phyloP scores from a whole-genome alignment of 2,797 vertebrate genomes.

The Xenopus petersii region DNA sequence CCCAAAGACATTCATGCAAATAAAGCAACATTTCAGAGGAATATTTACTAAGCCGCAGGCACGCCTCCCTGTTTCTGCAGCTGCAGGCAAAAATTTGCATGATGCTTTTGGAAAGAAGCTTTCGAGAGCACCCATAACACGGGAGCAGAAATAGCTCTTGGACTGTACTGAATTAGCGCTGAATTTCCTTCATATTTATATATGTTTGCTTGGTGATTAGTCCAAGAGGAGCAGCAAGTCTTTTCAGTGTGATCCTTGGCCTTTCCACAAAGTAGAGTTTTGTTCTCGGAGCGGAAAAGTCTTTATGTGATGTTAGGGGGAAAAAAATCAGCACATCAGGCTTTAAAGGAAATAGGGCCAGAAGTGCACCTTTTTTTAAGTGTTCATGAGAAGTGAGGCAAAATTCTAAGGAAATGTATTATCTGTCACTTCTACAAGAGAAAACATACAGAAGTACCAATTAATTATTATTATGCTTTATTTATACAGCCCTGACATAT shows the following conservation, averaged over 20 bases:
- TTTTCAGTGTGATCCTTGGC: constrained; percentile 31
- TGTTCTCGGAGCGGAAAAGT: constrained; percentile 27
- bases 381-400: no score
- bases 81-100: constrained; percentile 6
- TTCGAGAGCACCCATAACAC: constrained; percentile 10
- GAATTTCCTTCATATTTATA: constrained; percentile 30
- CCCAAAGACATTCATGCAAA: not conserved
- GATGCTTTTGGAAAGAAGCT: not conserved
- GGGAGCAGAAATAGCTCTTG: constrained; percentile 10
- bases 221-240: constrained; percentile 37
- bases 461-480: no score
- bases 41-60: constrained; percentile 15
- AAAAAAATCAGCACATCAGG: constrained; percentile 12
- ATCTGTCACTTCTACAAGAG: no score
- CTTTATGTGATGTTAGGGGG: constrained; percentile 1
- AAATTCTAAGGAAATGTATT: no score
- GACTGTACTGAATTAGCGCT: constrained; percentile 15
- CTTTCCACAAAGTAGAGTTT: constrained; percentile 39
- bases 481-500: no score
- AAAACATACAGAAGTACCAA: no score
- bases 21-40: constrained; percentile 6
- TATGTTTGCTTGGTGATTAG: constrained; percentile 42
- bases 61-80: not conserved
- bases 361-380: no score
- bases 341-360: constrained; percentile 18